Base-by-base conservation (phyloP, 2,888 invertebrate genomes). In the Salticus scenicus region DNA sequence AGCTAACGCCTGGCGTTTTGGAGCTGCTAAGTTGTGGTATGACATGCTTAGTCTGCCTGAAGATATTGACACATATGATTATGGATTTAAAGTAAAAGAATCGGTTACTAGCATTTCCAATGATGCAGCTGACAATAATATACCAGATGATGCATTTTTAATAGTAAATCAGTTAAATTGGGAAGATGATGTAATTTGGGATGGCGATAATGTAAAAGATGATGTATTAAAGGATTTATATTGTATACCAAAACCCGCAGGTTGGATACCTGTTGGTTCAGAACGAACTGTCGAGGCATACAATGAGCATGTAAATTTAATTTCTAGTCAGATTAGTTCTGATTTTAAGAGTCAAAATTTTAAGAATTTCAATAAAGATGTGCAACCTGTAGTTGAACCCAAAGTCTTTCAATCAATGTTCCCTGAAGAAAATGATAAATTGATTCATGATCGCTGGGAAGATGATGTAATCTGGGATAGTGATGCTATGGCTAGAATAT, bases 141-240 rank as follows among this genome's bases (percentile, higher is more conserved):
- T 94, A 90, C 94, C 96, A 0, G 97, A 97, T 85, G 98, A 98
- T 91, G 95, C 97, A 0, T 98, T 95, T 91, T 93, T 97, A n/a
- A 98, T 98, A 98, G 96, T 98, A 0, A 96, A 97, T 0, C 98
- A 98, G 91, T 91, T 97, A 87, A 96, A 96, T 90, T 99, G 99
- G 99, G 99, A 99, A 91, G 98, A 98, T 90, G 98, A 99, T 90
- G 96, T 99, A 42, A 97, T 99, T 72, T 98, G 98, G 97, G 98
- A 98, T 91, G 98, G 98, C 8, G 98, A 97, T 89, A 98, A 98
- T 90, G 96, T 97, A 76, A 97, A 97, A 91, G 95, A 97, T 84
- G 97, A 97, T 92, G 96, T 96, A 89, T 64, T 66, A 57, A 76
- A 86, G 27, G 64, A 72, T 24, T 31, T 67, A 30, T 75, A 71